Evolutionary conservation across 2,888 invertebrate species (phyloP).

Genomic region (Melanchra persicariae): DNA sequence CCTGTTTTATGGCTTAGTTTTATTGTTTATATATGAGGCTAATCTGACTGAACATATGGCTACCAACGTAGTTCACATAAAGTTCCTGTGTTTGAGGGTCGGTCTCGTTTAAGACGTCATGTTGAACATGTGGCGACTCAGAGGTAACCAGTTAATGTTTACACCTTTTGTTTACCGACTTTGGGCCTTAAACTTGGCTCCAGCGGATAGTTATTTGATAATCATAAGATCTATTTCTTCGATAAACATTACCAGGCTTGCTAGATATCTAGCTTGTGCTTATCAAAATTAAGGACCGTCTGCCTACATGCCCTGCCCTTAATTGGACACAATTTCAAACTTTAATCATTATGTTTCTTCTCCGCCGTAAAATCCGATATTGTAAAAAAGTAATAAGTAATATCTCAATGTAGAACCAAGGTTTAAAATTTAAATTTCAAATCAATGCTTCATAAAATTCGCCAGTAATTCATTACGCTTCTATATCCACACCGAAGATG

Average conservation of each 20-base stretch:
- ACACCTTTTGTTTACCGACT: slow-evolving; percentile 4
- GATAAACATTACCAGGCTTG: background rate
- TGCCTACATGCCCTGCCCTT: slow-evolving; percentile 1
- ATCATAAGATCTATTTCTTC: slow-evolving; percentile 13
- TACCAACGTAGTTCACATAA: slow-evolving; percentile 7
- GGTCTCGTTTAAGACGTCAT: slow-evolving; percentile 19
- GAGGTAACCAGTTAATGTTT: slow-evolving; percentile 4
- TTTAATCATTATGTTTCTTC: slow-evolving; percentile 17
- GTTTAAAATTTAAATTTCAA: slow-evolving; percentile 51
- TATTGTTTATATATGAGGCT: slow-evolving; percentile 43
- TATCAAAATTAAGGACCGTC: background rate
- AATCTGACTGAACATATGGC: slow-evolving; percentile 39
- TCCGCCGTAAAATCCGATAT: slow-evolving; percentile 11
- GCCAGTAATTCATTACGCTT: slow-evolving; percentile 52
- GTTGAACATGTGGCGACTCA: slow-evolving; percentile 16
- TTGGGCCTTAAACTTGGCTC: background rate
- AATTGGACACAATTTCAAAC: slow-evolving; percentile 23
- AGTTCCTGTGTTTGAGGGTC: slow-evolving; percentile 21
- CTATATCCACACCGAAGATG: slow-evolving; percentile 47
- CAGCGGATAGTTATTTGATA: background rate
- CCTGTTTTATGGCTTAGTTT: slow-evolving; percentile 46
- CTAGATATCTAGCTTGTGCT: background rate
- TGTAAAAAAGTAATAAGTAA: slow-evolving; percentile 31
- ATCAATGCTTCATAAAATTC: slow-evolving; percentile 47
- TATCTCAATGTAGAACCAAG: slow-evolving; percentile 23